Evolutionary conservation across 2,113 vertebrate genomes (phyloP).

Genomic region (Ursus arctos): DNA sequence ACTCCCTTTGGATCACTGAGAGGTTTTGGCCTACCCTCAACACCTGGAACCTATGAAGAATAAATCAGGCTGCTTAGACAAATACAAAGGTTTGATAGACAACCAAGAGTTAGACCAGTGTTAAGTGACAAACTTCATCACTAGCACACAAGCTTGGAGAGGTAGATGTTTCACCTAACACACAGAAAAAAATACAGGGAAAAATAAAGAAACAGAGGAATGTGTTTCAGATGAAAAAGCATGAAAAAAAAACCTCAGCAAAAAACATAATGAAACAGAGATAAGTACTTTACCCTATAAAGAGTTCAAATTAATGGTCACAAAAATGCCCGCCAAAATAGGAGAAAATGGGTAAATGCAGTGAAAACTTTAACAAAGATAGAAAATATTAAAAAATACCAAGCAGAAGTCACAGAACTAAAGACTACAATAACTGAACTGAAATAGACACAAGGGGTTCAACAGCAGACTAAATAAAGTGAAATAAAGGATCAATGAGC

Average conservation of each 20-base stretch:
- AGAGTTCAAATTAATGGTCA: neutral
- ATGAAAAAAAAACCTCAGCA: neutral
- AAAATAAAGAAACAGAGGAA: neutral
- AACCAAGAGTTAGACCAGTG: neutral
- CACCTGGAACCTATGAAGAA: neutral
- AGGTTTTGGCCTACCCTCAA: neutral
- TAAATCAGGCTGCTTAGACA: neutral
- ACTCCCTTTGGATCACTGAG: neutral
- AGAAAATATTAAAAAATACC: neutral
- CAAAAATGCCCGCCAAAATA: neutral
- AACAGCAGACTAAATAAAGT: neutral
- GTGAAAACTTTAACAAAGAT: neutral
- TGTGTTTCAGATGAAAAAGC: neutral
- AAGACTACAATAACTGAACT: neutral
- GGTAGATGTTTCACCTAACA: neutral
- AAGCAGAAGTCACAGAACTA: neutral
- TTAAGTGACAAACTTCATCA: neutral
- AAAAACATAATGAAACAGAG: neutral
- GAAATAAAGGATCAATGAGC: neutral
- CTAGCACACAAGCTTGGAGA: neutral
- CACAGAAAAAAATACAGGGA: neutral
- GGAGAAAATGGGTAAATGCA: neutral
- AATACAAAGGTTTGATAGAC: neutral
- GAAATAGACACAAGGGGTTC: neutral
- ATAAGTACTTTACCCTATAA: neutral